Percentiles rank a stretch among this genome's conserved stretches.
Conservation (phyloP, 2,113 vertebrate species). For the Cygnus buccinator region DNA sequence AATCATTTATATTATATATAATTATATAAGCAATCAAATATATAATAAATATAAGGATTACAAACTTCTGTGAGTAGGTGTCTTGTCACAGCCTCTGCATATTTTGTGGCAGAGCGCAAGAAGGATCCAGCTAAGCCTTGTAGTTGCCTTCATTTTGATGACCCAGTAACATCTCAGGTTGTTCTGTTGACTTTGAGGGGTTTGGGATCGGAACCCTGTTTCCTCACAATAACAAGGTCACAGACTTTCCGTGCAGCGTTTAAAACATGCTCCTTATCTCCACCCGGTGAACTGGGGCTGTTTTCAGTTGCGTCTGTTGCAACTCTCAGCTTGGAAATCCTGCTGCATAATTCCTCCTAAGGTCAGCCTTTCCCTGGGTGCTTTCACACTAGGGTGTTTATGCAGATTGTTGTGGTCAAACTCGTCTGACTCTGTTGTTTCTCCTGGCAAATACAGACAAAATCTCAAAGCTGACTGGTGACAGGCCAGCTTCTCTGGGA, state of each 20-base stretch:
- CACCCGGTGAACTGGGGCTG: not conserved
- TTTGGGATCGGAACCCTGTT: not conserved
- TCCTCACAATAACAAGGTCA: not conserved
- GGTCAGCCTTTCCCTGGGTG: not conserved
- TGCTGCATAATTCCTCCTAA: not conserved
- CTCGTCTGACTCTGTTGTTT: not conserved
- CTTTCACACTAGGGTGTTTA: not conserved
- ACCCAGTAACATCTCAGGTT: not conserved
- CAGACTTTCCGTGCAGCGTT: constrained; percentile 10
- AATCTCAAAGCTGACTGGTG: fast-evolving
- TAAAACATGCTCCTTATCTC: constrained; percentile 12
- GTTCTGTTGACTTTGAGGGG: not conserved
- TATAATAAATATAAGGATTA: constrained; percentile 32
- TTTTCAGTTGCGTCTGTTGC: not conserved
- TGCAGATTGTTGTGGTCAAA: not conserved
- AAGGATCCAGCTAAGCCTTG: not conserved
- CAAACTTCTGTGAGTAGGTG: not conserved
- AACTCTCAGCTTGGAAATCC: not conserved
- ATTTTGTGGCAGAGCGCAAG: not conserved
- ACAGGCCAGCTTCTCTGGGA: not conserved
- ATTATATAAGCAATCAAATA: not conserved
- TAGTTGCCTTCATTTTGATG: not conserved
- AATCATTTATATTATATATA: not conserved
- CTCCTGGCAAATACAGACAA: not conserved
- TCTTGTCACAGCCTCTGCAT: not conserved